Evolutionary conservation across 1,140 invertebrate genomes (phyloP).

Genomic region (Himalopsyche phryganea): DNA sequence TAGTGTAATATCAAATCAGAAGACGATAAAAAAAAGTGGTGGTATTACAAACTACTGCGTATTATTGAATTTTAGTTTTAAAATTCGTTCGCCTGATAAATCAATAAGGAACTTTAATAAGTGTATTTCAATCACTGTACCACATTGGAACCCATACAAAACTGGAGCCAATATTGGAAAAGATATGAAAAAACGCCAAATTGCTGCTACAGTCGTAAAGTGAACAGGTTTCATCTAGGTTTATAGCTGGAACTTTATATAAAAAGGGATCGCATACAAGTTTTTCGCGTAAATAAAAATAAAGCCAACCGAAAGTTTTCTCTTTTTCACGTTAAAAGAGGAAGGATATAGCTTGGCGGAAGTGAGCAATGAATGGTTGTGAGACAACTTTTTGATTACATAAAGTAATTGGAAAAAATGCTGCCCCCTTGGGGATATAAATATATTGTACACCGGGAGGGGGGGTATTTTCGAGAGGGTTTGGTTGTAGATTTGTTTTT

Average conservation of each 20-base stretch:
- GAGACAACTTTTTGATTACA: slow-evolving; percentile 27
- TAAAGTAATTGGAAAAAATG: slow-evolving; percentile 23
- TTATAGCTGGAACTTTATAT: slow-evolving; percentile 26
- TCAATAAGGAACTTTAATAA: no score
- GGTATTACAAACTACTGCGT: no score
- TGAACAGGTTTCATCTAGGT: slow-evolving; percentile 28
- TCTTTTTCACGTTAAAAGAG: slow-evolving; percentile 11
- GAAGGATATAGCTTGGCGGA: slow-evolving; percentile 6
- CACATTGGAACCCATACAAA: no score
- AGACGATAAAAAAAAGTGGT: no score
- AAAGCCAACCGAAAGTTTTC: slow-evolving; percentile 12
- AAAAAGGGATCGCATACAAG: slow-evolving; percentile 20
- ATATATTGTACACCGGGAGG: no score
- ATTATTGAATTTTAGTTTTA: no score
- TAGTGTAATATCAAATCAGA: no score
- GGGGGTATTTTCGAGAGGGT: no score
- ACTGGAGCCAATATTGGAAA: slow-evolving; percentile 8
- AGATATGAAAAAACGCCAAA: slow-evolving; percentile 16
- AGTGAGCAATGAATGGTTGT: slow-evolving; percentile 11
- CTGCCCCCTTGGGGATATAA: no score
- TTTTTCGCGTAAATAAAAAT: slow-evolving; percentile 25
- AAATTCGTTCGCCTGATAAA: no score
- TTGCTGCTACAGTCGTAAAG: slow-evolving; percentile 22
- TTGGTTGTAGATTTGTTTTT: no score
- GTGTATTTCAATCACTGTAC: no score